Conservation (phyloP, 2,113 vertebrate genomes). For the Leptosomus discolor region DNA sequence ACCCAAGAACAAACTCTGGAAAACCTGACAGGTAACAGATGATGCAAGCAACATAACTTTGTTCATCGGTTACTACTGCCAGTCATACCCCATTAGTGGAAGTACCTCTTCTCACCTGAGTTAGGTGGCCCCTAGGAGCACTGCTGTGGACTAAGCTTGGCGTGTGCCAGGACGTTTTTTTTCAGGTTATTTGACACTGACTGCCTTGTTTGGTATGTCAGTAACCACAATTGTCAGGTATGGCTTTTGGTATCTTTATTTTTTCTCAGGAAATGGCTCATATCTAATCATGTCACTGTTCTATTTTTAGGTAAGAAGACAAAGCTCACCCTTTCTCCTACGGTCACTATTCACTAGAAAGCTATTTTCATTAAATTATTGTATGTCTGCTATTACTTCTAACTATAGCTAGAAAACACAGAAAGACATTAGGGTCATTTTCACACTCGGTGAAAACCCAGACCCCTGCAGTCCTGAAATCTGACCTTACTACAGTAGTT, state of each 20-base stretch:
- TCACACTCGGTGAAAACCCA: not conserved
- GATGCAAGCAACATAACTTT: not conserved
- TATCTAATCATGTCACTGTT: not conserved
- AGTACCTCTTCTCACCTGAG: not conserved
- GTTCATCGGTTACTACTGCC: not conserved
- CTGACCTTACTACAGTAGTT: not conserved
- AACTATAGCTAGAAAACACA: not conserved
- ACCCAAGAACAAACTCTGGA: conserved; percentile 8
- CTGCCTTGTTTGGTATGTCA: not conserved
- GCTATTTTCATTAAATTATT: not conserved
- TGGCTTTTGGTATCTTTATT: not conserved
- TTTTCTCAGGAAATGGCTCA: not conserved
- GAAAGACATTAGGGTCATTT: not conserved
- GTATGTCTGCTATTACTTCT: not conserved
- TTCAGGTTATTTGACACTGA: not conserved
- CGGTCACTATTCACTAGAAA: not conserved
- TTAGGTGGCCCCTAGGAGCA: not conserved
- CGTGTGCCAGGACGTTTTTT: not conserved
- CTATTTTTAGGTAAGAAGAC: not conserved
- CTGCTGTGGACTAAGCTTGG: not conserved
- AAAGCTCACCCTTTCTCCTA: not conserved
- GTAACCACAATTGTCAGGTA: not conserved
- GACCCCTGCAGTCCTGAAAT: not conserved
- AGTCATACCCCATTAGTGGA: not conserved
- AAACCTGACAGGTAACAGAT: conserved; percentile 45